These are phyloP conservation scores for Choloepus hoffmanni DNA, from an alignment of 2,113 vertebrate genomes.

Conservation along the genomic window DNA sequence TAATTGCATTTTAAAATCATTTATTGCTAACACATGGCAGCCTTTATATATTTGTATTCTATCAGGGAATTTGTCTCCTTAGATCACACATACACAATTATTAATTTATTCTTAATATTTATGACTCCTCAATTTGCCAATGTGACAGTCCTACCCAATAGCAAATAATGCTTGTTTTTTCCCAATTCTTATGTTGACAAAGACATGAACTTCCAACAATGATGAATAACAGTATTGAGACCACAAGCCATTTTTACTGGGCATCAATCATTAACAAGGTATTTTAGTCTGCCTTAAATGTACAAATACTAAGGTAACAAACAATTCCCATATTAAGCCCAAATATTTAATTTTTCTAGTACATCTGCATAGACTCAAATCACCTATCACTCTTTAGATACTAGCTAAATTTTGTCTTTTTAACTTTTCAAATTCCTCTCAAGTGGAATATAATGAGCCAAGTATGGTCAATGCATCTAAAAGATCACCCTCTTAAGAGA, in stretches of 20 bases:
- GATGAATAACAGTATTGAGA: not conserved
- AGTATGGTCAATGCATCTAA: not conserved
- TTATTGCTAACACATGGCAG: not conserved
- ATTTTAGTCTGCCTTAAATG: not conserved
- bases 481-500: not conserved
- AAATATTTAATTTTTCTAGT: not conserved
- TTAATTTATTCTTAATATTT: not conserved
- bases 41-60: not conserved
- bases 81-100: not conserved
- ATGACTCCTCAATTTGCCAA: not conserved
- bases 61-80: not conserved
- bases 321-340: not conserved
- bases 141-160: not conserved
- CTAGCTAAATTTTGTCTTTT: not conserved
- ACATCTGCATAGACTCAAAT: not conserved
- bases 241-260: not conserved
- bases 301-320: not conserved
- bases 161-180: not conserved
- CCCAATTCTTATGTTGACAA: not conserved
- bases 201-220: not conserved
- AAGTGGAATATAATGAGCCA: not conserved
- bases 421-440: not conserved
- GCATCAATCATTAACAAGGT: not conserved
- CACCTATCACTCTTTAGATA: not conserved
- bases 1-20: not conserved